A percentile compares a stretch with the other conserved stretches of the same genome.
Evolutionary conservation across 2,888 invertebrate species (phyloP).

Genomic region (Pachliopta kotzebuea): DNA sequence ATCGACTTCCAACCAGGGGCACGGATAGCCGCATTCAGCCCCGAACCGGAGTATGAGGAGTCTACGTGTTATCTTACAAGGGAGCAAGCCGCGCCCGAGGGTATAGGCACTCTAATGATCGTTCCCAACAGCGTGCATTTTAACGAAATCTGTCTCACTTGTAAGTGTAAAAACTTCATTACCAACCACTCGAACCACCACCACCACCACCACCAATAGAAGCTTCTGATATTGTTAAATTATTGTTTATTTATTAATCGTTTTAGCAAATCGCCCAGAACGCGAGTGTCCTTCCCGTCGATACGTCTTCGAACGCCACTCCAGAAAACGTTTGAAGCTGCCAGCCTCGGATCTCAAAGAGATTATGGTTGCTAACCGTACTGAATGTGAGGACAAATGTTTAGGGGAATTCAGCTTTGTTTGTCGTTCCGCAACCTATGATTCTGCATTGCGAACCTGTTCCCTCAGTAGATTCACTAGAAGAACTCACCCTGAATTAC

Average conservation of each 20-base stretch:
- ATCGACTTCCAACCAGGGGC: slow-evolving; percentile 96
- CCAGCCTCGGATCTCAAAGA: slow-evolving; percentile 91
- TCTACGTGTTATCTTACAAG: slow-evolving; percentile 92
- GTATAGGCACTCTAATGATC: slow-evolving; percentile 92
- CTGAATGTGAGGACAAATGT: slow-evolving; percentile 94
- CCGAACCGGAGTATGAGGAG: slow-evolving; percentile 92
- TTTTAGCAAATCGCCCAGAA: slow-evolving; percentile 88
- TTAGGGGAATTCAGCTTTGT: slow-evolving; percentile 93
- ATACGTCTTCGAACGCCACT: slow-evolving; percentile 93
- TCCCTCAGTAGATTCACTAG: slow-evolving; percentile 90
- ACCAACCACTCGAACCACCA: not conserved
- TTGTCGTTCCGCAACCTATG: slow-evolving; percentile 92
- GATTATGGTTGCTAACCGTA: slow-evolving; percentile 90
- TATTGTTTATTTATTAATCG: not conserved
- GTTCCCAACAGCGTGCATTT: slow-evolving; percentile 95
- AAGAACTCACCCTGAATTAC: slow-evolving; percentile 90
- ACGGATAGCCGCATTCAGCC: slow-evolving; percentile 90
- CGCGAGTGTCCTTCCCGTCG: slow-evolving; percentile 93
- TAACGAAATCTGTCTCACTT: slow-evolving; percentile 92
- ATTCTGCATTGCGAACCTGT: slow-evolving; percentile 88
- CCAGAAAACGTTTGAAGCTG: slow-evolving; percentile 90
- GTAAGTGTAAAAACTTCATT: slow-evolving; percentile 79
- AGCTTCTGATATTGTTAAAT: slow-evolving; percentile 9
- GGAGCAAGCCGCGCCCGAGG: slow-evolving; percentile 93
- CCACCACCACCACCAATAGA: too few species aligned